Evolutionary conservation across 2,888 invertebrate genomes (phyloP), one percentile per base, ranked within the genome.

Genomic region (Polia nebulosa): DNA sequence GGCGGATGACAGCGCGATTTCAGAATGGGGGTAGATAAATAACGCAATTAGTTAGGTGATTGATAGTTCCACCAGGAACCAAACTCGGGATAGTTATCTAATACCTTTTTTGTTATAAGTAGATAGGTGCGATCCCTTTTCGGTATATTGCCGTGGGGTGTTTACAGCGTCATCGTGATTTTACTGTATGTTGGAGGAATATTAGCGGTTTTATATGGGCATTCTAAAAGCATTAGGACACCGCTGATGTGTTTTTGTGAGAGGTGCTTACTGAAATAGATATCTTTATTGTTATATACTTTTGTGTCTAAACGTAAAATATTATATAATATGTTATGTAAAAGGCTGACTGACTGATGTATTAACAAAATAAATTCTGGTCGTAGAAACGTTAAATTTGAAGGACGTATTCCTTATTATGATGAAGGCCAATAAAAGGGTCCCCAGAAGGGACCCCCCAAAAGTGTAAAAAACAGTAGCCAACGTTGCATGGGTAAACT

Each of bases 31-130:
- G 90, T 92, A 92, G 91, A 92, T 93, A 93, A 93, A 93, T 93
- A 93, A 92, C 88, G 86, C 89, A 92, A 92, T 93, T 93, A 93
- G 92, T 84, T 84, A 89, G 88, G 90, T 94, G 94, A 93, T 94
- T 92, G 93, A 94, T 94, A 91, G 92, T 90, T 86, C 76, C 79
- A 76, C 79, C 82, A 82, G 84, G 85, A 87, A 87, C 81, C 78
- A 70, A 67, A 79, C 72, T 69, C 56, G 72, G 83, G 78, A 79
- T 82, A 82, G 81, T 76, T 86, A 86, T 84, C 82, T 81, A 80
- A 86, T 84, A 85, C 76, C 77, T 81, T 81, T 83, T 85, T 85
- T 82, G 83, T 80, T 83, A 84, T 78, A n/a, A n/a, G n/a, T n/a
- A 82, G 80, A 82, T 85, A 85, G 86, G 85, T 77, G 83, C 75